Evolutionary conservation across 2,113 vertebrate species (phyloP).

Genomic region (Podilymbus podiceps): DNA sequence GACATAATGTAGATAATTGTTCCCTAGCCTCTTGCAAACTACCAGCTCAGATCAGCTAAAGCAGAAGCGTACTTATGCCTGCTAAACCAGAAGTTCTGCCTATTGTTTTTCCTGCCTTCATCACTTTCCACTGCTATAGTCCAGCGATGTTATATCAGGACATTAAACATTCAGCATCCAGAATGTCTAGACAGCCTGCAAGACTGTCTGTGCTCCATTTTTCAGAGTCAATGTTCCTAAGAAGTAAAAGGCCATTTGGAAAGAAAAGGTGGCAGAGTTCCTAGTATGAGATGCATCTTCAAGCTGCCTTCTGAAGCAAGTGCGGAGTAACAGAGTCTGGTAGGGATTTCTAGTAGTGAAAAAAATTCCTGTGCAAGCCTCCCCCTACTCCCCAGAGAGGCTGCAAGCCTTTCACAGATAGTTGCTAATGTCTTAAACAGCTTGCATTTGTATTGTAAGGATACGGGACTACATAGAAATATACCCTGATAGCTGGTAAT

Average conservation of each 20-base stretch:
- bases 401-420: not conserved
- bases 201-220: not conserved
- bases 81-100: conserved; percentile 57
- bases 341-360: not conserved
- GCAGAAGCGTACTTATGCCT: not conserved
- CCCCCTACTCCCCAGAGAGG: not conserved
- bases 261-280: not conserved
- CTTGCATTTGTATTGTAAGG: not conserved
- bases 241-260: not conserved
- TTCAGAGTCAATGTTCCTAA: not conserved
- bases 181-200: conserved; percentile 46
- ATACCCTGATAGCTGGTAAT: not conserved
- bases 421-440: conserved; percentile 16
- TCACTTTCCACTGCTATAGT: not conserved
- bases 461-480: not conserved
- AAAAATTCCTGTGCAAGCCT: not conserved
- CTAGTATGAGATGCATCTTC: not conserved
- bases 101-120: conserved; percentile 39
- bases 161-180: conserved; percentile 25
- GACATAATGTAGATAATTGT: not conserved
- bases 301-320: not conserved
- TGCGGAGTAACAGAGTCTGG: not conserved
- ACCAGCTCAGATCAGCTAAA: not conserved
- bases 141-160: not conserved
- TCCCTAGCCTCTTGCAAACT: not conserved